Evolutionary conservation across 1,140 invertebrate genomes (phyloP).

Genomic region (Sitophilus oryzae): DNA sequence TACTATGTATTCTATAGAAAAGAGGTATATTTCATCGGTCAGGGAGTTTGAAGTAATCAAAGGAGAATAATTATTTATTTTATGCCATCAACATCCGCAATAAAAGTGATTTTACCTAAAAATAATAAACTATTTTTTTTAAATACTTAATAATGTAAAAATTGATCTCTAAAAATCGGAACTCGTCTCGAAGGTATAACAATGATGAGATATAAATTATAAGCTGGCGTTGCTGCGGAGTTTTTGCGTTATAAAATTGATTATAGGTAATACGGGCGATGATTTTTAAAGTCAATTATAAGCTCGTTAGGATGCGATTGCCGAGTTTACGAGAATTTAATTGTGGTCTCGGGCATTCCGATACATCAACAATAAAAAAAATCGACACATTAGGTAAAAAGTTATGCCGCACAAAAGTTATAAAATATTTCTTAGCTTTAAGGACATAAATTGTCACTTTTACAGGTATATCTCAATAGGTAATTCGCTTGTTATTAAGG

Average conservation of each 20-base stretch:
- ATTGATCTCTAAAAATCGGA: conserved; percentile 2
- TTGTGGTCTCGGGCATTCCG: conserved; percentile 21
- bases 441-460: no score
- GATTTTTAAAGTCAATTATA: conserved; percentile 34
- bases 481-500: no score
- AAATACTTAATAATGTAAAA: neutral
- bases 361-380: conserved; percentile 10
- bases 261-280: conserved; percentile 34
- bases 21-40: no score
- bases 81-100: neutral
- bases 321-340: conserved; percentile 29
- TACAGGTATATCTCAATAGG: no score
- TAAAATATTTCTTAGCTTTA: no score
- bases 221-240: conserved; percentile 21
- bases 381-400: neutral
- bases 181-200: conserved; percentile 11
- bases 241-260: conserved; percentile 32
- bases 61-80: no score
- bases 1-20: no score
- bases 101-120: neutral
- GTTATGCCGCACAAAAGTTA: no score
- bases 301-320: conserved; percentile 27
- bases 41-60: no score
- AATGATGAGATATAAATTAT: conserved; percentile 34
- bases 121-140: neutral